These are phyloP conservation scores for Trissoscelio sp. DNA, from an alignment of 2,888 invertebrate genomes.

Conservation along the genomic window DNA sequence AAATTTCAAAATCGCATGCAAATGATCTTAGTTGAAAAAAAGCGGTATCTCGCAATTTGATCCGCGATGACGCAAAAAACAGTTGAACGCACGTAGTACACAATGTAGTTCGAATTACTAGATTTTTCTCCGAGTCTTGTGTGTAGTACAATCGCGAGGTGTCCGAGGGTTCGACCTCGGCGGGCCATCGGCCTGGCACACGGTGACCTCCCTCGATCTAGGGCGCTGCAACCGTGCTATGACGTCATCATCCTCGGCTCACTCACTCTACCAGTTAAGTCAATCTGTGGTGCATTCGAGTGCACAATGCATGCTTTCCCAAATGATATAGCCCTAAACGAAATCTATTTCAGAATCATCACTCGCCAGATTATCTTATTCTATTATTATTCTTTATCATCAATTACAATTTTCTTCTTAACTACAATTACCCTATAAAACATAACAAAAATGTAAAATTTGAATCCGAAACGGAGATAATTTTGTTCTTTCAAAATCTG, in stretches of 20 bases:
- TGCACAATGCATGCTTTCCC: slow-evolving; percentile 74
- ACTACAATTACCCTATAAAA: no score
- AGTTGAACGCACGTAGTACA: slow-evolving; percentile 52
- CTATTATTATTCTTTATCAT: slow-evolving; percentile 1
- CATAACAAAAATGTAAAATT: no score
- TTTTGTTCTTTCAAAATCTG: no score
- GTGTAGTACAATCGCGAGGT: slow-evolving; percentile 72
- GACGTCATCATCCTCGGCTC: slow-evolving; percentile 80
- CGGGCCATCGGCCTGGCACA: slow-evolving; percentile 83
- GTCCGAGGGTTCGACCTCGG: slow-evolving; percentile 83
- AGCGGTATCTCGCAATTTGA: slow-evolving; percentile 50
- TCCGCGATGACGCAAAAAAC: slow-evolving; percentile 53
- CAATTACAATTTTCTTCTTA: background rate
- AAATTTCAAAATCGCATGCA: slow-evolving; percentile 35
- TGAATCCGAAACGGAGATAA: no score
- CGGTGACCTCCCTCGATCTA: slow-evolving; percentile 83
- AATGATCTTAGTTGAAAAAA: slow-evolving; percentile 26
- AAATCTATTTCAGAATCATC: slow-evolving; percentile 53
- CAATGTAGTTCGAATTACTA: slow-evolving; percentile 67
- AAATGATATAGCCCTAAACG: slow-evolving; percentile 65
- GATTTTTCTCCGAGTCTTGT: slow-evolving; percentile 57
- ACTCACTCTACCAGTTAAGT: slow-evolving; percentile 74
- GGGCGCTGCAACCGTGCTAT: slow-evolving; percentile 83
- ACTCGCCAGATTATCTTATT: background rate
- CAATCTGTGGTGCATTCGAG: slow-evolving; percentile 77